Evolutionary conservation across 1,140 invertebrate genomes (phyloP).

Genomic region (Leptinotarsa undecemlineata): DNA sequence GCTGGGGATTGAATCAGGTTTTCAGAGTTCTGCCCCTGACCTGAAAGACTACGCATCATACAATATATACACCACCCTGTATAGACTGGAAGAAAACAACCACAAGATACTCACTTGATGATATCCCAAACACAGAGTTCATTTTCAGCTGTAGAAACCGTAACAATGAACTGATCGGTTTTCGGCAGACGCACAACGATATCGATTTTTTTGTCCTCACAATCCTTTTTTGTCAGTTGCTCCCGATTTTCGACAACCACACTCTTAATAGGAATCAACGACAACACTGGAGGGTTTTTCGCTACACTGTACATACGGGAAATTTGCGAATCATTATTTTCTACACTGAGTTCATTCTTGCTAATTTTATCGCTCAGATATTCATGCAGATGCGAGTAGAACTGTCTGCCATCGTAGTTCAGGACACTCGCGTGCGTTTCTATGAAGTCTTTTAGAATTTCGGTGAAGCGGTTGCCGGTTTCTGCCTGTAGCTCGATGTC

Average conservation of each 20-base stretch:
- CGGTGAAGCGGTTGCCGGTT: conserved; percentile 61
- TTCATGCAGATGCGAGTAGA: conserved; percentile 69
- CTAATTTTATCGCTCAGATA: conserved; percentile 59
- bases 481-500: conserved; percentile 63
- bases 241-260: conserved; percentile 34
- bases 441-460: conserved; percentile 67
- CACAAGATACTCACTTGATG: conserved; percentile 58
- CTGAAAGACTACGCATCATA: too few relatives aligned
- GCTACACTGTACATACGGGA: conserved; percentile 55
- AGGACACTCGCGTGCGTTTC: conserved; percentile 68
- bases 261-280: conserved; percentile 59
- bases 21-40: too few relatives aligned
- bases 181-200: conserved; percentile 62
- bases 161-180: conserved; percentile 69
- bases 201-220: conserved; percentile 53
- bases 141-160: conserved; percentile 71
- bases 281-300: conserved; percentile 59
- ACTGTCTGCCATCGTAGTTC: conserved; percentile 75
- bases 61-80: too few relatives aligned
- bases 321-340: conserved; percentile 45
- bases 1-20: too few relatives aligned
- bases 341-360: conserved; percentile 42
- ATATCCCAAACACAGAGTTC: conserved; percentile 82
- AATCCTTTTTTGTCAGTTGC: conserved; percentile 22
- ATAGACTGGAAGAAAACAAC: too few relatives aligned